Conservation (phyloP, 2,113 vertebrate species). For the Xiphorhynchus elegans region DNA sequence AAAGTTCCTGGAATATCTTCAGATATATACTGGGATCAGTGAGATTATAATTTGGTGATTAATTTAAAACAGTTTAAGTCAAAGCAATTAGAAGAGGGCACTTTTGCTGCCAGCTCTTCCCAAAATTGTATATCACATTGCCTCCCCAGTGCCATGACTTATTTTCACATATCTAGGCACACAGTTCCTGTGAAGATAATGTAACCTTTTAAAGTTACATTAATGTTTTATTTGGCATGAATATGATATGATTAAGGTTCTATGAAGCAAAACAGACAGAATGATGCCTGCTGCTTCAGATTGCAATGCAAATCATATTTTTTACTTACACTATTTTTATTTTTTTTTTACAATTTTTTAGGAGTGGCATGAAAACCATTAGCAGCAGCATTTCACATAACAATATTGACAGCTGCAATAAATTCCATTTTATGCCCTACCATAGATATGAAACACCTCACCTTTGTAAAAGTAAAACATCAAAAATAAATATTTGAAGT, state of each 20-base stretch:
- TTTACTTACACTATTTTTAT: background rate
- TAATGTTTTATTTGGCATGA: background rate
- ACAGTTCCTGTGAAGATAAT: background rate
- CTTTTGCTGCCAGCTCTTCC: background rate
- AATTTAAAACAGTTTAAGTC: background rate
- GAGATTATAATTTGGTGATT: background rate
- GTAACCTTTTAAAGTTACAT: background rate
- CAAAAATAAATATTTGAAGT: background rate
- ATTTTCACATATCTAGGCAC: background rate
- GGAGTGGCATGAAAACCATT: background rate
- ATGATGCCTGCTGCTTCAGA: background rate
- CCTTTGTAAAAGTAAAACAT: background rate
- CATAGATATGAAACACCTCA: background rate
- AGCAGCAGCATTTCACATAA: background rate
- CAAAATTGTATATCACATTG: background rate
- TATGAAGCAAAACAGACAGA: background rate
- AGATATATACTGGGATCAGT: background rate
- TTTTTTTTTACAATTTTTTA: background rate
- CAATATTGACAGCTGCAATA: background rate
- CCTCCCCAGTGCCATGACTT: background rate
- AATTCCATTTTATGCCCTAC: background rate
- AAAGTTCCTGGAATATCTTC: background rate
- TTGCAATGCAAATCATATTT: background rate
- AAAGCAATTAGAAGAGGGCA: background rate
- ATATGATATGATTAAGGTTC: background rate